Percentiles rank a stretch among this genome's conserved stretches.
phyloP scores from a whole-genome alignment of 64 coral and sea anemone genomes.

The Orbicella faveolata region DNA sequence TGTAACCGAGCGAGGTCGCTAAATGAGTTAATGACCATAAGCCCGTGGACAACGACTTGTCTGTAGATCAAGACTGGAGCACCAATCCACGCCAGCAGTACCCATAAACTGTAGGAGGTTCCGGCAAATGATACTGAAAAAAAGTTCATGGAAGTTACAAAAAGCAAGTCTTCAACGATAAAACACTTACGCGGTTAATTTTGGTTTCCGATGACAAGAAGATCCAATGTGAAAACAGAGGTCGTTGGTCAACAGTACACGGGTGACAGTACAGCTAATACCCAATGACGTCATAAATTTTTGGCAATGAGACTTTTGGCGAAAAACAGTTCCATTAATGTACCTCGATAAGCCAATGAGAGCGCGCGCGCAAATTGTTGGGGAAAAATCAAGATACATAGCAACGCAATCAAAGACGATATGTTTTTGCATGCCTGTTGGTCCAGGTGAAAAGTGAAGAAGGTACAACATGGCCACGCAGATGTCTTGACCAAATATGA shows the following conservation, averaged over 20 bases:
- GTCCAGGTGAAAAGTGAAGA: conserved; percentile 17
- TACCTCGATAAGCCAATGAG: too few relatives aligned
- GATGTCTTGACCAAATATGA: conserved; percentile 16
- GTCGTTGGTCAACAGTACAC: too few relatives aligned
- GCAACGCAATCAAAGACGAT: not conserved
- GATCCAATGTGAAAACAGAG: too few relatives aligned
- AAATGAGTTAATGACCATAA: not conserved
- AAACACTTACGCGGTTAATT: too few relatives aligned
- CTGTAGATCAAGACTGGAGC: conserved; percentile 21
- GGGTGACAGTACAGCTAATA: too few relatives aligned
- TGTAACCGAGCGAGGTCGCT: not conserved
- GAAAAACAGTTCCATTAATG: not conserved
- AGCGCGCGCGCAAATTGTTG: too few relatives aligned
- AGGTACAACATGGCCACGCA: conserved; percentile 27
- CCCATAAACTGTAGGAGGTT: conserved; percentile 19
- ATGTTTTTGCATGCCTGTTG: conserved; percentile 8
- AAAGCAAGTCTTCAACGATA: too few relatives aligned
- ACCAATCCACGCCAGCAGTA: conserved; percentile 6
- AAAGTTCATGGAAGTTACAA: not conserved
- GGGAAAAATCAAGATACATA: too few relatives aligned
- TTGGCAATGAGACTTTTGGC: too few relatives aligned
- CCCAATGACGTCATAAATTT: too few relatives aligned
- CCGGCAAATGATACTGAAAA: conserved; percentile 14
- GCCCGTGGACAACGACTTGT: conserved; percentile 19
- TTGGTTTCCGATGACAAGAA: too few relatives aligned